phyloP scores from a whole-genome alignment of 1,140 invertebrate genomes.

The Trachymyrmex cornetzi region DNA sequence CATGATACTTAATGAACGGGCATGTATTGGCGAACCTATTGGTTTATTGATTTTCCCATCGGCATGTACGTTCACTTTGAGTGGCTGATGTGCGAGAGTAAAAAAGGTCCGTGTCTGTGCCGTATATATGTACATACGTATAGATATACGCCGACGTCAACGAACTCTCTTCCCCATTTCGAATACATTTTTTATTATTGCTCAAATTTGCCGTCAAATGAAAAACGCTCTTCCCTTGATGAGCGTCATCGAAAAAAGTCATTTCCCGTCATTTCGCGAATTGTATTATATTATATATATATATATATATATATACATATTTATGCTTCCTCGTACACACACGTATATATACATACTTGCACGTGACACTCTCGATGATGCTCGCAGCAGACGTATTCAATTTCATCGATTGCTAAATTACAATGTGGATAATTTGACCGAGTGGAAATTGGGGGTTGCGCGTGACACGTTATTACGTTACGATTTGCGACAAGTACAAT shows the following conservation, averaged over 20 bases:
- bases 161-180: conserved; percentile 33
- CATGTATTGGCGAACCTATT: conserved; percentile 71
- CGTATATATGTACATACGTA: neutral
- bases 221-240: conserved; percentile 21
- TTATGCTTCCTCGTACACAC: conserved; percentile 10
- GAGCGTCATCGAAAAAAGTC: conserved; percentile 42
- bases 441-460: conserved; percentile 36
- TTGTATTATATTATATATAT: too few relatives aligned
- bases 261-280: neutral
- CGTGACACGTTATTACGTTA: conserved; percentile 36
- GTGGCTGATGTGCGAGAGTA: conserved; percentile 72
- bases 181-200: conserved; percentile 62
- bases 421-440: conserved; percentile 52
- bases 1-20: conserved; percentile 69
- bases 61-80: conserved; percentile 68
- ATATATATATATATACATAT: too few relatives aligned
- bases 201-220: conserved; percentile 63
- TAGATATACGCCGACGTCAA: conserved; percentile 27
- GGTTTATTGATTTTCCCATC: conserved; percentile 76
- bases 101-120: conserved; percentile 69
- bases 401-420: conserved; percentile 52
- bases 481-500: conserved; percentile 29
- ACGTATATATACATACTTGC: too few relatives aligned
- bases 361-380: conserved; percentile 37
- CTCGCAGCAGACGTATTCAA: conserved; percentile 18